Conservation (phyloP, 2,797 vertebrate species). For the Falco berigora region DNA sequence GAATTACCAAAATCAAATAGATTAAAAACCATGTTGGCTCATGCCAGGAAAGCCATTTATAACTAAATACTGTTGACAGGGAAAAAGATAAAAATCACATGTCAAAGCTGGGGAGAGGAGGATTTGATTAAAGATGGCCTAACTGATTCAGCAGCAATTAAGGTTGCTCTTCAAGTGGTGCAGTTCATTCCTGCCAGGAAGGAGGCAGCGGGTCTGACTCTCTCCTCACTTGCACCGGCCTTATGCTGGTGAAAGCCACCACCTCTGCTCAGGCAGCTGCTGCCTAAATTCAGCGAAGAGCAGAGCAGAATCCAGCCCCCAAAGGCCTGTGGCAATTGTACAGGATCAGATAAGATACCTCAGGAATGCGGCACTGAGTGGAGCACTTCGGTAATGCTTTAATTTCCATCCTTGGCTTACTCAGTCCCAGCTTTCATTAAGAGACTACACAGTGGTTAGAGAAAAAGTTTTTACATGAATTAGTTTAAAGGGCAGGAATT, state of each 20-base stretch:
- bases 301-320: not conserved
- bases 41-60: constrained; percentile 28
- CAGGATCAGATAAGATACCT: constrained; percentile 53
- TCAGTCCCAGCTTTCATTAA: constrained; percentile 12
- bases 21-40: not conserved
- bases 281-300: not conserved
- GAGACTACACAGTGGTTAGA: not conserved
- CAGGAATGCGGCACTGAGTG: constrained; percentile 42
- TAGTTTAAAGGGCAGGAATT: constrained; percentile 33
- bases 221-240: not conserved
- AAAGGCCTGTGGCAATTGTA: not conserved
- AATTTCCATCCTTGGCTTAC: constrained; percentile 4
- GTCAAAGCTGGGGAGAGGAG: not conserved
- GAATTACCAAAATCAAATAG: not conserved
- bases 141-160: constrained; percentile 33
- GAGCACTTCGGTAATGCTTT: not conserved
- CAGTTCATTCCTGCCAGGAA: not conserved
- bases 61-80: constrained; percentile 29
- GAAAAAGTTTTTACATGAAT: constrained; percentile 21
- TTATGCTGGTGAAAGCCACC: not conserved
- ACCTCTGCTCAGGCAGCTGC: not conserved
- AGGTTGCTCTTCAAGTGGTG: not conserved
- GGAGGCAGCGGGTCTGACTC: not conserved
- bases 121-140: constrained; percentile 40
- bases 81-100: constrained; percentile 38